phyloP scores from a whole-genome alignment of 2,113 vertebrate genomes.

The Pseudorectes ferrugineus region DNA sequence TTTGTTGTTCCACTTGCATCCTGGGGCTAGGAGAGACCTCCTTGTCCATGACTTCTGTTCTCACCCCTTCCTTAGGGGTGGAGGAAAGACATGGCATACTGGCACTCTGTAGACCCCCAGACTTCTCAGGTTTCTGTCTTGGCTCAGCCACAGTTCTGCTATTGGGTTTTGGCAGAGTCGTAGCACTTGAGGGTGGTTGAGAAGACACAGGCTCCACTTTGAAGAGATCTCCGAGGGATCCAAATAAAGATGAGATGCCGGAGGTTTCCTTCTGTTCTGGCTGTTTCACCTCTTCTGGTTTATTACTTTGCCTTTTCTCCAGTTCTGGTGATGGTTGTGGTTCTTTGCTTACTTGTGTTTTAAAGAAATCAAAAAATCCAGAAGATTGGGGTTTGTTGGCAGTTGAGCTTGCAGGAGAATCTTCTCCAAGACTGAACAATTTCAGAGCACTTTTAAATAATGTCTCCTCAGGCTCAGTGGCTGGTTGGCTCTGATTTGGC shows the following conservation, averaged over 20 bases:
- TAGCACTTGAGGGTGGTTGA: slow-evolving; percentile 46
- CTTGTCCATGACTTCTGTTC: neutral
- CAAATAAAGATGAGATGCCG: slow-evolving; percentile 80
- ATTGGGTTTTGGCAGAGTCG: neutral
- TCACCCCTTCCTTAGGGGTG: neutral
- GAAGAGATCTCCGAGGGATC: slow-evolving; percentile 83
- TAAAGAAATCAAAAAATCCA: slow-evolving; percentile 83
- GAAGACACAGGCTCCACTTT: slow-evolving; percentile 67
- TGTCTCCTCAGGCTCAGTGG: slow-evolving; percentile 53
- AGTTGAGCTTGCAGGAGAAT: slow-evolving; percentile 36
- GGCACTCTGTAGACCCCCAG: neutral
- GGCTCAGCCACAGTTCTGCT: neutral
- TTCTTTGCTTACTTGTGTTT: slow-evolving; percentile 76
- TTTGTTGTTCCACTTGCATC: neutral
- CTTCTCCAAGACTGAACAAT: slow-evolving; percentile 66
- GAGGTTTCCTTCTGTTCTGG: slow-evolving; percentile 72
- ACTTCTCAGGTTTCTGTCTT: neutral
- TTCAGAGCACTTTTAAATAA: slow-evolving; percentile 69
- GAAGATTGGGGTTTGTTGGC: slow-evolving; percentile 74
- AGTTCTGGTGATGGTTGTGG: slow-evolving; percentile 36
- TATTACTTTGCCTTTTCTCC: slow-evolving; percentile 27
- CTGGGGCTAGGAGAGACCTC: neutral
- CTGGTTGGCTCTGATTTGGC: slow-evolving; percentile 41
- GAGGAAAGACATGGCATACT: neutral
- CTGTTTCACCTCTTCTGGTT: slow-evolving; percentile 54